Percentiles rank a stretch among this genome's conserved stretches.
Evolutionary conservation across 2,888 invertebrate genomes (phyloP).

Genomic region (Petrophora chlorosata): DNA sequence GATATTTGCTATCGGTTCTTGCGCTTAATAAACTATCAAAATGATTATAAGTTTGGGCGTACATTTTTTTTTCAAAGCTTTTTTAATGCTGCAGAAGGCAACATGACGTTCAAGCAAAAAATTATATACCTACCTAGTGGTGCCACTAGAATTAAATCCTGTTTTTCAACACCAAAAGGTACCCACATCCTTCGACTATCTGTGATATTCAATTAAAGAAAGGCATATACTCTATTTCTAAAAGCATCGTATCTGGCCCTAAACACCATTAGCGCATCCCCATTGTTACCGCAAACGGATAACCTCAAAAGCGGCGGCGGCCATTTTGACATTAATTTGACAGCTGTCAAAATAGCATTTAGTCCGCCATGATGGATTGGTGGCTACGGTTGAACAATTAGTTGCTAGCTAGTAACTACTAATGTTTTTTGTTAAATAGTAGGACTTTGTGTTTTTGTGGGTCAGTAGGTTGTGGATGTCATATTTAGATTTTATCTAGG

Average conservation of each 20-base stretch:
- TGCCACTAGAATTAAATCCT: too few species aligned
- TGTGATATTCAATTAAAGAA: neutral
- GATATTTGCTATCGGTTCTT: too few species aligned
- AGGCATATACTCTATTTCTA: neutral
- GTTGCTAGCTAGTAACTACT: constrained; percentile 8
- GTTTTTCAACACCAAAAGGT: too few species aligned
- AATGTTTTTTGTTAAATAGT: neutral
- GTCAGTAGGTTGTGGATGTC: neutral
- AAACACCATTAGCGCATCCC: constrained; percentile 21
- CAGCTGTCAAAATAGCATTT: constrained; percentile 70
- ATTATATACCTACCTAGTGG: too few species aligned
- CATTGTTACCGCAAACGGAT: constrained; percentile 26
- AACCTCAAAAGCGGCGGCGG: constrained; percentile 33
- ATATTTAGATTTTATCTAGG: too few species aligned
- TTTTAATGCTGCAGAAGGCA: too few species aligned
- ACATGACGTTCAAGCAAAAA: too few species aligned
- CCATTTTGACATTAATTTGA: constrained; percentile 67
- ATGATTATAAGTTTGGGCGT: too few species aligned
- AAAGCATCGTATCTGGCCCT: constrained; percentile 3
- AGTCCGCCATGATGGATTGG: constrained; percentile 38
- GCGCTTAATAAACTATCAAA: too few species aligned
- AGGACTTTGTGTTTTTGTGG: neutral
- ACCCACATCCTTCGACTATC: too few species aligned
- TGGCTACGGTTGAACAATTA: constrained; percentile 12
- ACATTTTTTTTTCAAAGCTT: too few species aligned